These are phyloP conservation scores for Laothoe populi DNA, from an alignment of 2,888 invertebrate species.

Conservation along the genomic window DNA sequence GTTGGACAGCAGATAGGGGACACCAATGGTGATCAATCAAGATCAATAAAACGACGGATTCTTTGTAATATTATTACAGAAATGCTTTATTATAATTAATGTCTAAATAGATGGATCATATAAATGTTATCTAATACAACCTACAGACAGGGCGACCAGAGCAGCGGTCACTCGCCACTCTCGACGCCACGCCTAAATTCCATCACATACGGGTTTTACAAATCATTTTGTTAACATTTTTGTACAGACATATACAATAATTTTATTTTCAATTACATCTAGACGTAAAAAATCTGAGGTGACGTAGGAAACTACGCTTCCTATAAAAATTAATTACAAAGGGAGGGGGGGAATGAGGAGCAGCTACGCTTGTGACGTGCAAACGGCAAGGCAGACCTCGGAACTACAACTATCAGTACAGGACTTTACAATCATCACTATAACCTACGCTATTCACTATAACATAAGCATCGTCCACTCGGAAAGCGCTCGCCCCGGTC, in stretches of 20 bases:
- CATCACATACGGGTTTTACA: slow-evolving; percentile 84
- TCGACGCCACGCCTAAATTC: slow-evolving; percentile 70
- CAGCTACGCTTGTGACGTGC: slow-evolving; percentile 82
- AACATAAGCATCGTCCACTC: slow-evolving; percentile 71
- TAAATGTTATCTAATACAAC: slow-evolving; percentile 85
- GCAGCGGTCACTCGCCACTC: slow-evolving; percentile 67
- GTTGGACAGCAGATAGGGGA: no score
- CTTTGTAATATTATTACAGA: slow-evolving; percentile 87
- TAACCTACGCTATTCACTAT: slow-evolving; percentile 64
- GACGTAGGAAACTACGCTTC: slow-evolving; percentile 84
- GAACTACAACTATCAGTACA: slow-evolving; percentile 81
- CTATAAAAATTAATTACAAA: slow-evolving; percentile 83
- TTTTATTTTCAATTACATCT: slow-evolving; percentile 85
- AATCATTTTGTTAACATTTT: slow-evolving; percentile 82
- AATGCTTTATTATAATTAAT: slow-evolving; percentile 88
- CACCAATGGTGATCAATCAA: background rate
- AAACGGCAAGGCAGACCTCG: slow-evolving; percentile 82
- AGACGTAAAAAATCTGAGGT: slow-evolving; percentile 84
- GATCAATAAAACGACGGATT: slow-evolving; percentile 66
- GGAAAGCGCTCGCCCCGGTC: slow-evolving; percentile 61
- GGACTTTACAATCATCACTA: slow-evolving; percentile 84
- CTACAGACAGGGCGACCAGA: slow-evolving; percentile 74
- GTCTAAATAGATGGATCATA: slow-evolving; percentile 87
- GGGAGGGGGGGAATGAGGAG: slow-evolving; percentile 82
- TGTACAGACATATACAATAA: slow-evolving; percentile 86